Conservation (phyloP, 2,888 invertebrate species). For the Geophilus truncorum region DNA sequence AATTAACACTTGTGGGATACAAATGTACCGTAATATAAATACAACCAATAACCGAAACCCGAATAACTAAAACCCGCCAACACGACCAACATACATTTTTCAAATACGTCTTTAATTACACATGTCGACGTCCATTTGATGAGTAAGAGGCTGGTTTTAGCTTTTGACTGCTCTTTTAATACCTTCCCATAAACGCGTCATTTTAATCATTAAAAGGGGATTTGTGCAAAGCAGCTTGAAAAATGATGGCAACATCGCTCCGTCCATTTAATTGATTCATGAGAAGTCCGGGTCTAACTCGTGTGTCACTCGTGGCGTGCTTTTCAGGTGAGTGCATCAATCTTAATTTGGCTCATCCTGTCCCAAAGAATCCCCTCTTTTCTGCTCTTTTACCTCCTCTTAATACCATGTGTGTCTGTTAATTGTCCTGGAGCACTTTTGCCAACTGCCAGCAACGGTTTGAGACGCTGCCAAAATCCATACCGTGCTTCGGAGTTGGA, state of each 20-base stretch:
- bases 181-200: constrained; percentile 1
- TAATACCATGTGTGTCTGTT: background rate
- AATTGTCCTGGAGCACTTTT: background rate
- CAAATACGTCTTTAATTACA: background rate
- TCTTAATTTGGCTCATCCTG: constrained; percentile 21
- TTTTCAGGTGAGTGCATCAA: background rate
- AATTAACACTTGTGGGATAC: too few relatives aligned
- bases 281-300: background rate
- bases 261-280: constrained; percentile 27
- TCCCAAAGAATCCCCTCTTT: background rate
- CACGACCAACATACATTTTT: background rate
- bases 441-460: background rate
- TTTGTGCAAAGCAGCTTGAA: constrained; percentile 22
- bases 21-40: too few relatives aligned
- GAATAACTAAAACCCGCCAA: too few relatives aligned
- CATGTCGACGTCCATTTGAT: background rate
- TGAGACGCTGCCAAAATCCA: constrained; percentile 9
- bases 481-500: too few relatives aligned
- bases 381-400: background rate
- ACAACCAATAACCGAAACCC: too few relatives aligned
- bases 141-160: background rate
- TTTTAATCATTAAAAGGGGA: constrained; percentile 22
- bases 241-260: constrained; percentile 21
- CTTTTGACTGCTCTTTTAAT: background rate
- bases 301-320: constrained; percentile 8